phyloP scores from a whole-genome alignment of 1,140 invertebrate genomes.

The Pseudoatta argentina region DNA sequence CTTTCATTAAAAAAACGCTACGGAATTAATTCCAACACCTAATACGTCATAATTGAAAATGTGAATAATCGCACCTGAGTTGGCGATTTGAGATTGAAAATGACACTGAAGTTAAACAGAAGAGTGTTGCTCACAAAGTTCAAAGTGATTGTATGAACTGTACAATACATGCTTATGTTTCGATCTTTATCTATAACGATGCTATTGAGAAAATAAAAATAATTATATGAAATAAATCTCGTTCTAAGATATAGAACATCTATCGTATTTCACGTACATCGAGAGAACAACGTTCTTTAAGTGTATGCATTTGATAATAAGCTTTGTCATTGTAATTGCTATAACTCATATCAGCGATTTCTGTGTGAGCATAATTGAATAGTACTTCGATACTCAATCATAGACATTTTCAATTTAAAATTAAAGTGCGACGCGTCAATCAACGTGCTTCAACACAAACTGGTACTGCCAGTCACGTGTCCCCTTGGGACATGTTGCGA shows the following conservation, averaged over 20 bases:
- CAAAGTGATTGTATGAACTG: not conserved
- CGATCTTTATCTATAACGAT: not conserved
- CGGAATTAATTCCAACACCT: no score
- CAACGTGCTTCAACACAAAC: constrained; percentile 38
- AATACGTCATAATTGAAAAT: no score
- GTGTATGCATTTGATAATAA: not conserved
- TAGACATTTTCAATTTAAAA: constrained; percentile 50
- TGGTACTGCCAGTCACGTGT: constrained; percentile 56
- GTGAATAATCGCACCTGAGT: not conserved
- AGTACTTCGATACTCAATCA: constrained; percentile 33
- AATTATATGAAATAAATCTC: not conserved
- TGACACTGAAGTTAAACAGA: not conserved
- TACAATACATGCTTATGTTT: not conserved
- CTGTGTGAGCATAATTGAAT: constrained; percentile 11
- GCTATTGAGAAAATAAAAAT: not conserved
- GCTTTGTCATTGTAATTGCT: constrained; percentile 17
- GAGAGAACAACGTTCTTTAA: not conserved
- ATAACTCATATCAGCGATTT: constrained; percentile 17
- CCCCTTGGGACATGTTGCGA: constrained; percentile 37
- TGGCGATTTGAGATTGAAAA: not conserved
- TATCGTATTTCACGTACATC: constrained; percentile 16
- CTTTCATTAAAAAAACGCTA: no score
- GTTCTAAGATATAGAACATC: not conserved
- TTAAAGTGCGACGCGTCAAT: constrained; percentile 57
- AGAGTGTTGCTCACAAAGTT: not conserved